phyloP scores from a whole-genome alignment of 2,888 invertebrate species.

The Hecatera dysodea region DNA sequence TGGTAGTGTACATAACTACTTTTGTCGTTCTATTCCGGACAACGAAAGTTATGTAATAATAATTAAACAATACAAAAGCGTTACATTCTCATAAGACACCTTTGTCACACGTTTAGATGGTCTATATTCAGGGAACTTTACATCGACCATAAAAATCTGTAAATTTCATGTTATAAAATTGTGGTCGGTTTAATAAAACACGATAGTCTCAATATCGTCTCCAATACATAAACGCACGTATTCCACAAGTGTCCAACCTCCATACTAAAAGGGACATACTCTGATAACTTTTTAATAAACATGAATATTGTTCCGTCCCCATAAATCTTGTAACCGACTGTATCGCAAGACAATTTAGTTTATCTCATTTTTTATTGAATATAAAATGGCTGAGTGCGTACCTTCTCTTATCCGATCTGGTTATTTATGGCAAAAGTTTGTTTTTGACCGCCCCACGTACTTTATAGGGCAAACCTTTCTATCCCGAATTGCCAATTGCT shows the following conservation, averaged over 20 bases:
- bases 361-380: conserved; percentile 90
- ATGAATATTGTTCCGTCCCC: conserved; percentile 69
- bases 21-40: too few species aligned
- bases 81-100: neutral
- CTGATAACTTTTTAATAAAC: conserved; percentile 69
- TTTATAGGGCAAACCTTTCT: conserved; percentile 89
- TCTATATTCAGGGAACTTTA: neutral
- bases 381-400: conserved; percentile 88
- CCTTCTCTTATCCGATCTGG: conserved; percentile 89
- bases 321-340: conserved; percentile 81
- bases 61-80: too few species aligned
- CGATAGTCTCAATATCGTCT: conserved; percentile 20
- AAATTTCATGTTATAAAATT: neutral
- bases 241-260: conserved; percentile 64
- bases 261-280: conserved; percentile 58
- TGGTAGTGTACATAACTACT: too few species aligned
- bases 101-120: neutral
- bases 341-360: conserved; percentile 86
- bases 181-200: conserved; percentile 4
- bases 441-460: conserved; percentile 90
- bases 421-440: conserved; percentile 90
- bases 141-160: neutral
- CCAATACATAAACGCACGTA: conserved; percentile 24
- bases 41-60: too few species aligned
- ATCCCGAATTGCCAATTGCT: conserved; percentile 89